These are phyloP conservation scores for Rafetus swinhoei DNA, from an alignment of 2,113 vertebrate genomes.

Conservation along the genomic window DNA sequence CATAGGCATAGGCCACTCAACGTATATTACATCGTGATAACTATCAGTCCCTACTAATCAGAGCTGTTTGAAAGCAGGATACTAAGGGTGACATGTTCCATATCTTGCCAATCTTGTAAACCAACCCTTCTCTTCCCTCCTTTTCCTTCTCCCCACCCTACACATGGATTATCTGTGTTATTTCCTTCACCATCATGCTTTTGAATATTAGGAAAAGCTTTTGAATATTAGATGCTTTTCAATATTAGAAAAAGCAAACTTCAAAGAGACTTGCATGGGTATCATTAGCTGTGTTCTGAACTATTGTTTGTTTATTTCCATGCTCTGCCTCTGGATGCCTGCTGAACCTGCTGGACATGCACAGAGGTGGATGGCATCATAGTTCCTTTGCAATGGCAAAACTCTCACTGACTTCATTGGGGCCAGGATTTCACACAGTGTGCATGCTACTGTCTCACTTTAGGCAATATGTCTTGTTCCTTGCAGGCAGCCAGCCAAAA, in stretches of 20 bases:
- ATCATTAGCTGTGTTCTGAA: neutral
- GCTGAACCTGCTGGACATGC: accelerated
- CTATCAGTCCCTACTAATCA: neutral
- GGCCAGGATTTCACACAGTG: neutral
- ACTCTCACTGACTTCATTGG: no score
- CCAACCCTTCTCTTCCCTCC: neutral
- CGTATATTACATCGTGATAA: neutral
- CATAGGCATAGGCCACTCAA: neutral
- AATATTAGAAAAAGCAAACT: neutral
- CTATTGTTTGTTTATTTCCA: neutral
- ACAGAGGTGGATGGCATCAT: no score
- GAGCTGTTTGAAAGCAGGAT: neutral
- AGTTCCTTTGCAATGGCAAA: no score
- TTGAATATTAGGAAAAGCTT: no score
- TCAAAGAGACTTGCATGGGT: neutral
- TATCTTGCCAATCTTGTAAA: neutral
- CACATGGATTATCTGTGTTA: neutral
- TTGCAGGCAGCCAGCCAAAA: neutral
- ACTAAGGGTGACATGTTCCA: neutral
- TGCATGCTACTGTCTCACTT: neutral
- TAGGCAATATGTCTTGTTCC: neutral
- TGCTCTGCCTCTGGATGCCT: neutral
- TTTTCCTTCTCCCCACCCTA: neutral
- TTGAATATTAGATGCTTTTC: neutral
- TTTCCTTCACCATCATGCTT: neutral